These are phyloP conservation scores for Coilia nasus DNA, from an alignment of 2,797 vertebrate species.

Conservation along the genomic window DNA sequence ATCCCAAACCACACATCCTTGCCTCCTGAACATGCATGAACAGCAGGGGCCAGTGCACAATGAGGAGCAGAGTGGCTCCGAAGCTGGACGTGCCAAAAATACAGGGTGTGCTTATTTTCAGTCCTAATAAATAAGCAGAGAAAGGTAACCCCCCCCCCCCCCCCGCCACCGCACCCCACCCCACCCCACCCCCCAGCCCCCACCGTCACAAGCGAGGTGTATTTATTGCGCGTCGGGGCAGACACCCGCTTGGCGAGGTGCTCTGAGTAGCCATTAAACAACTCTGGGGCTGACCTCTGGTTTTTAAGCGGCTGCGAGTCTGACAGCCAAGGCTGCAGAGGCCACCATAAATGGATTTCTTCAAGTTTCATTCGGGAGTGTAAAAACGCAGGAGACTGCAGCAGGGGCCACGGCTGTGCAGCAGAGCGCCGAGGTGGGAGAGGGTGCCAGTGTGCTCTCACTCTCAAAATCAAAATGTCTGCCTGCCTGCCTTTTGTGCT, in stretches of 20 bases:
- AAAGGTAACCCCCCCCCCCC: conserved; percentile 50
- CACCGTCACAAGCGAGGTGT: conserved; percentile 49
- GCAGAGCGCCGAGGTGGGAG: conserved; percentile 49
- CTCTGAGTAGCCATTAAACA: conserved; percentile 73
- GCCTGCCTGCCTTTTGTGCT: not conserved
- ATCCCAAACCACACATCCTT: not conserved
- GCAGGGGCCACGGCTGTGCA: not conserved
- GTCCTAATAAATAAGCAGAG: conserved; percentile 46
- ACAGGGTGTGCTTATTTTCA: conserved; percentile 43
- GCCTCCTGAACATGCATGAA: not conserved
- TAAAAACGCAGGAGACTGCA: conserved; percentile 49
- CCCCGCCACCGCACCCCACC: no score
- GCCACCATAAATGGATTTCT: conserved; percentile 70
- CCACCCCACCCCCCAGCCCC: no score
- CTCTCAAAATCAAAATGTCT: not conserved
- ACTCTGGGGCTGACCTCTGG: conserved; percentile 67
- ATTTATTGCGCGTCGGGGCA: conserved; percentile 69
- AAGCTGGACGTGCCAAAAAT: conserved; percentile 36
- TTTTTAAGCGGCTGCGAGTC: conserved; percentile 62
- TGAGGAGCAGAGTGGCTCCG: not conserved
- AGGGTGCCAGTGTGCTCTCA: conserved; percentile 31
- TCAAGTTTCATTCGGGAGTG: conserved; percentile 67
- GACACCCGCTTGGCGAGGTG: conserved; percentile 62
- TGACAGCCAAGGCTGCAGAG: conserved; percentile 66
- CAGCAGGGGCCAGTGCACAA: conserved; percentile 8